Conservation (phyloP, 2,888 invertebrate species). For the Eupsilia transversa region DNA sequence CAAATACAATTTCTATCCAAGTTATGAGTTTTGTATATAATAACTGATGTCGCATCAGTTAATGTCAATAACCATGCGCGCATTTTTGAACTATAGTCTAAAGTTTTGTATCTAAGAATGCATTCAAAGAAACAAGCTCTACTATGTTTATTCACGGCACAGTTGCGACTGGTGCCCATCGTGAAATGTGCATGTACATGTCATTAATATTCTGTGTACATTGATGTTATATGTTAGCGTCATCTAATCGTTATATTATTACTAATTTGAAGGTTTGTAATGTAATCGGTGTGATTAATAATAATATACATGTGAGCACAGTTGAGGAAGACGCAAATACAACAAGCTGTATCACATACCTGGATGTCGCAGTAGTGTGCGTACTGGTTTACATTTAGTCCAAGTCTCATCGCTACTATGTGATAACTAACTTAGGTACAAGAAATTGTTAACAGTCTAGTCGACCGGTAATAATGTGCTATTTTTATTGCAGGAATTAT, state of each 20-base stretch:
- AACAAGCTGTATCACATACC: constrained; percentile 86
- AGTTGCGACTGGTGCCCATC: constrained; percentile 62
- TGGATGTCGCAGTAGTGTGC: constrained; percentile 81
- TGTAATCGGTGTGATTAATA: constrained; percentile 75
- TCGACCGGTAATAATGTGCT: constrained; percentile 29
- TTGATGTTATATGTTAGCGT: constrained; percentile 69
- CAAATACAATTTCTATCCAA: constrained; percentile 22
- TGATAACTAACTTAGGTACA: constrained; percentile 44
- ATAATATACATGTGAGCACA: constrained; percentile 78
- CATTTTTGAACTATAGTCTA: constrained; percentile 21
- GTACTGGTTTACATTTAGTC: constrained; percentile 89
- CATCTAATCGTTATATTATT: constrained; percentile 67
- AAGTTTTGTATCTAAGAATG: constrained; percentile 28
- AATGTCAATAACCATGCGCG: constrained; percentile 24
- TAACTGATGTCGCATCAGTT: constrained; percentile 31
- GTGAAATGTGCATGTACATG: constrained; percentile 78
- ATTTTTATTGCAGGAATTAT: constrained; percentile 58
- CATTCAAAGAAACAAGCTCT: constrained; percentile 22
- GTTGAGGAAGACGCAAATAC: constrained; percentile 88
- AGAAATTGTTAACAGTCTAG: constrained; percentile 32
- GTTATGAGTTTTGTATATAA: constrained; percentile 40
- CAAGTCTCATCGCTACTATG: constrained; percentile 71
- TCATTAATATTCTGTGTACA: constrained; percentile 76
- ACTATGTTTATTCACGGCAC: constrained; percentile 28
- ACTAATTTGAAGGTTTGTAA: constrained; percentile 78